Evolutionary conservation across 2,797 vertebrate species (phyloP), one percentile per base, ranked within the genome.

Genomic region (Melanotaenia maccullochi): DNA sequence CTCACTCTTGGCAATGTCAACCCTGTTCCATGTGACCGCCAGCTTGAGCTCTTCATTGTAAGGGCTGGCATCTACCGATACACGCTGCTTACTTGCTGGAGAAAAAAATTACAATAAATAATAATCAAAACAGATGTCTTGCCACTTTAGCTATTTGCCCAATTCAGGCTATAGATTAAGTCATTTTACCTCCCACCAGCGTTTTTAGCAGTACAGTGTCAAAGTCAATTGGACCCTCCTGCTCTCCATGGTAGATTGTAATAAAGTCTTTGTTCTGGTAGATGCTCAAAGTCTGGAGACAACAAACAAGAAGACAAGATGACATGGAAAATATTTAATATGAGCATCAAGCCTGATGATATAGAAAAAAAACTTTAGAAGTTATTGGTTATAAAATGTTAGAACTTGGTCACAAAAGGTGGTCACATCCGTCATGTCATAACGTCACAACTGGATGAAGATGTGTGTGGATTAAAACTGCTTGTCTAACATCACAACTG

Each of bases 21-120:
- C 96, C 11, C 96, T 94, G 93, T 97, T 97, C 97, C 97, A 98
- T 5, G 96, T 94, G 65, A 98, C 96, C 0, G 97, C 97, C 8
- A 98, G 81, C 47, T 93, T 97, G 82, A 98, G 86, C 82, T 98
- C 96, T 18, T 97, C 97, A 22, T 86, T 93, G 83, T 96, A 95
- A 3, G 93, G 95, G 20, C 81, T 94, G 60, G 87, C 87, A 1
- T 94, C 85, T 0, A 1, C 40, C 7, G 94, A 89, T 1, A 76
- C 65, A 0, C 92, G 92, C 55, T 90, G 92, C 76, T 94, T 92
- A 75, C 95, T 96, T 0, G 95, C 97, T 98, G 82, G n/a, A 71
- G 28, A 83, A 24, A 38, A 60, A 51, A 8, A 30, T 5, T 3
- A 22, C 16, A 4, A 20, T 1, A 7, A 24, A 85, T n/a, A 36